Conservation (phyloP, 2,797 vertebrate species). For the Enteromius fasciolatus region DNA sequence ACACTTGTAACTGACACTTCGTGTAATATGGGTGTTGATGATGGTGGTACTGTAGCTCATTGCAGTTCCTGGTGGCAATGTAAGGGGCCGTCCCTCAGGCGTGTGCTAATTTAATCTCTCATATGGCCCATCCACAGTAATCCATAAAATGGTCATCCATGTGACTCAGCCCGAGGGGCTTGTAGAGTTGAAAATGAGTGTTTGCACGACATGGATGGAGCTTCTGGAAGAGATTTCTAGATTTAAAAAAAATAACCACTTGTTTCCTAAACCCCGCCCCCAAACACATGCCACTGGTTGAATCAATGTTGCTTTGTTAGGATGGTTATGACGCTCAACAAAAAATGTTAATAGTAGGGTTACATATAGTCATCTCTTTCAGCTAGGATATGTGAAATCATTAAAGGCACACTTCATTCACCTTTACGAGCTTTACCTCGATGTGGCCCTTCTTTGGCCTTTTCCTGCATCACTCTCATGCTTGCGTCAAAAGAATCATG, state of each 20-base stretch:
- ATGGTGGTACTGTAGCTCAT: background rate
- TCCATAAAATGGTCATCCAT: slow-evolving; percentile 69
- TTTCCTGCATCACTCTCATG: slow-evolving; percentile 30
- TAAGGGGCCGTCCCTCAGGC: slow-evolving; percentile 67
- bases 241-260: background rate
- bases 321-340: background rate
- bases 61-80: slow-evolving; percentile 48
- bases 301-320: background rate
- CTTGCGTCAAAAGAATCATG: slow-evolving; percentile 48
- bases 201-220: background rate
- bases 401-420: background rate
- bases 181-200: slow-evolving; percentile 16
- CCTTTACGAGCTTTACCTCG: background rate
- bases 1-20: slow-evolving; percentile 1
- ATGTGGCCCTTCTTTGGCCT: slow-evolving; percentile 23
- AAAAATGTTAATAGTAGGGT: background rate
- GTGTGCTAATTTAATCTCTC: slow-evolving; percentile 75
- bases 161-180: slow-evolving; percentile 66
- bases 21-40: slow-evolving; percentile 17
- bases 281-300: background rate
- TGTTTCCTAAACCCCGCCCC: background rate
- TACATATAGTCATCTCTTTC: background rate
- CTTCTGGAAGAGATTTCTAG: background rate
- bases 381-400: background rate
- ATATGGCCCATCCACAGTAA: slow-evolving; percentile 72